Percentiles rank a stretch among this genome's conserved stretches.
Conservation (phyloP, 2,888 invertebrate genomes). For the Gisinianus flammeolus region DNA sequence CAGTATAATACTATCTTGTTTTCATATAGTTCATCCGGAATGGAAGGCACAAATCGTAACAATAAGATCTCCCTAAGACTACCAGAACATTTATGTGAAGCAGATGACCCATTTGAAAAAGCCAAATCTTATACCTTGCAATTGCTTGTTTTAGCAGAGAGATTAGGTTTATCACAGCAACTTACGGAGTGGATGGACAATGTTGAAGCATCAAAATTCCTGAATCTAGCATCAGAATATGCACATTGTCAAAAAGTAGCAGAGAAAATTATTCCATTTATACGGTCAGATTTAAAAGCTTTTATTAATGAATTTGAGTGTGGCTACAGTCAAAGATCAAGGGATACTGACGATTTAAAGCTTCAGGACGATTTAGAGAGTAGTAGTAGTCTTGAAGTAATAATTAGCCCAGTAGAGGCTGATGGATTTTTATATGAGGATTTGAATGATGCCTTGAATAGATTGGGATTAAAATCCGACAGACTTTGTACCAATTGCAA, state of each 20-base stretch:
- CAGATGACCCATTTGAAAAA: constrained; percentile 19
- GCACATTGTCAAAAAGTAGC: constrained; percentile 3
- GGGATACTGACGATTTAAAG: not conserved
- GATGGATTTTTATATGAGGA: constrained; percentile 36
- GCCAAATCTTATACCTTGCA: constrained; percentile 21
- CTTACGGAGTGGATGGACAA: constrained; percentile 14
- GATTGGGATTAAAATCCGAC: not conserved
- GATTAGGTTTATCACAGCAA: not conserved
- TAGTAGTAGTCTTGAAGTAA: not conserved
- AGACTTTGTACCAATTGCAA: constrained; percentile 3
- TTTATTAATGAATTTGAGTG: not conserved
- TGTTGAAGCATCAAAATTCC: not conserved
- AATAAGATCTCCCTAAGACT: not conserved
- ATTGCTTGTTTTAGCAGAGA: not conserved
- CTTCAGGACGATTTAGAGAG: not conserved
- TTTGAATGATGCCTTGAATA: constrained; percentile 20
- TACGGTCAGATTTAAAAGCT: not conserved
- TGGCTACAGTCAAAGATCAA: not conserved
- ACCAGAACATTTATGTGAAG: constrained; percentile 22
- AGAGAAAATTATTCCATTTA: constrained; percentile 14
- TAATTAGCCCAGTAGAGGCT: not conserved
- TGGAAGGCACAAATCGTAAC: no score
- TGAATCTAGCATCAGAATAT: not conserved
- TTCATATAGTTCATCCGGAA: no score
- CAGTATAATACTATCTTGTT: no score